phyloP scores from a whole-genome alignment of 2,888 invertebrate species.

The Scelioninae gen. 2 region DNA sequence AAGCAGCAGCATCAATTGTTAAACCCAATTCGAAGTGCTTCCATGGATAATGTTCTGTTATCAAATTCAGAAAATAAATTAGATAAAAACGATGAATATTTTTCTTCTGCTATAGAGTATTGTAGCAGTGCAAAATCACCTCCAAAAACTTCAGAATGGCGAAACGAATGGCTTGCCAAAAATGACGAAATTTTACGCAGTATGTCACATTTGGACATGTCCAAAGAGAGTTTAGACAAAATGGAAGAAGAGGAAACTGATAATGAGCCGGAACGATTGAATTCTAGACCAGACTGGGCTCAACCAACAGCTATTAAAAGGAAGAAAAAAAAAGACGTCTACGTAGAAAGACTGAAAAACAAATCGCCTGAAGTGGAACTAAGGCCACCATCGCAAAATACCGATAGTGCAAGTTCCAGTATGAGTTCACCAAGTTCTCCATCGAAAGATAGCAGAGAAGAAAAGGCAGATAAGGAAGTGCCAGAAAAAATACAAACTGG shows the following conservation, averaged over 20 bases:
- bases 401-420: conserved; percentile 72
- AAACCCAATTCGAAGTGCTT: conserved; percentile 66
- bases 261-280: conserved; percentile 64
- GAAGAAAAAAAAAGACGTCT: conserved; percentile 66
- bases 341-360: conserved; percentile 55
- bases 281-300: conserved; percentile 71
- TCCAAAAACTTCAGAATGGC: conserved; percentile 72
- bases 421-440: conserved; percentile 73
- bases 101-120: conserved; percentile 58
- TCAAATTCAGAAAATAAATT: conserved; percentile 55
- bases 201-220: conserved; percentile 64
- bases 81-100: conserved; percentile 63
- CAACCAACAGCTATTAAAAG: conserved; percentile 67
- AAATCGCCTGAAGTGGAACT: conserved; percentile 70
- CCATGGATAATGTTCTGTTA: conserved; percentile 64
- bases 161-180: conserved; percentile 72
- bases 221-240: conserved; percentile 60
- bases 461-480: conserved; percentile 72
- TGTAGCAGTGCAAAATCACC: conserved; percentile 68
- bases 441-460: conserved; percentile 72
- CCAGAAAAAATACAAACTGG: conserved; percentile 72
- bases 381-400: conserved; percentile 69
- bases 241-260: conserved; percentile 59
- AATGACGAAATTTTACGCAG: conserved; percentile 71
- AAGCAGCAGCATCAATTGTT: conserved; percentile 60